Evolutionary conservation across 2,797 vertebrate genomes (phyloP).

Genomic region (Otus scops): DNA sequence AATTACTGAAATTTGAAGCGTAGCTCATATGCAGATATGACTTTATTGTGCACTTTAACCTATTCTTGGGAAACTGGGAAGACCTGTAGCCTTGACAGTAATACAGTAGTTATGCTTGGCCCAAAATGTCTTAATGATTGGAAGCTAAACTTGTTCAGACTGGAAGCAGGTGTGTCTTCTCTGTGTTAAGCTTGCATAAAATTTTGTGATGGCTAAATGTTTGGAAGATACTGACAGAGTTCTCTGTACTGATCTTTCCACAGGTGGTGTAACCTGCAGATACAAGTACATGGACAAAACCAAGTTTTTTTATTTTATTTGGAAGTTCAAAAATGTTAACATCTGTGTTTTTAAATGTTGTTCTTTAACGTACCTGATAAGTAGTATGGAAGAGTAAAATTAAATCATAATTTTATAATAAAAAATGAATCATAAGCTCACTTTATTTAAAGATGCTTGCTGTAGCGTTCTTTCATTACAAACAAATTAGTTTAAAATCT

Average conservation of each 20-base stretch:
- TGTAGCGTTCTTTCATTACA: background rate
- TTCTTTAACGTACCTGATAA: background rate
- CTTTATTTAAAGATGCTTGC: background rate
- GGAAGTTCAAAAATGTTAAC: background rate
- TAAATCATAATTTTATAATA: background rate
- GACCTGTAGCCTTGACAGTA: background rate
- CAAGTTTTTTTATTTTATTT: background rate
- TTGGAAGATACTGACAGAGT: background rate
- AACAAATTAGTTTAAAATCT: background rate
- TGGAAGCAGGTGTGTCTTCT: background rate
- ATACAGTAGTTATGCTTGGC: background rate
- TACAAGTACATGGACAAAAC: background rate
- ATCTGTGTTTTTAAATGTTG: background rate
- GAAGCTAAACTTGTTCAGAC: background rate
- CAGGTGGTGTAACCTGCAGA: slow-evolving; percentile 6
- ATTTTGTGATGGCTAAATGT: background rate
- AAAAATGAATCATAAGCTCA: background rate
- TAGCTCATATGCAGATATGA: background rate
- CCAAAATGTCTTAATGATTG: background rate
- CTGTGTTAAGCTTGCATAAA: background rate
- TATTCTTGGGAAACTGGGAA: background rate
- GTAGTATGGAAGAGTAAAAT: background rate
- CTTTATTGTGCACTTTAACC: background rate
- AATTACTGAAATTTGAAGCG: background rate
- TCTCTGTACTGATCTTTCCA: background rate